Base-by-base conservation (phyloP, 2,888 invertebrate species). In the Drosophila cracens region DNA sequence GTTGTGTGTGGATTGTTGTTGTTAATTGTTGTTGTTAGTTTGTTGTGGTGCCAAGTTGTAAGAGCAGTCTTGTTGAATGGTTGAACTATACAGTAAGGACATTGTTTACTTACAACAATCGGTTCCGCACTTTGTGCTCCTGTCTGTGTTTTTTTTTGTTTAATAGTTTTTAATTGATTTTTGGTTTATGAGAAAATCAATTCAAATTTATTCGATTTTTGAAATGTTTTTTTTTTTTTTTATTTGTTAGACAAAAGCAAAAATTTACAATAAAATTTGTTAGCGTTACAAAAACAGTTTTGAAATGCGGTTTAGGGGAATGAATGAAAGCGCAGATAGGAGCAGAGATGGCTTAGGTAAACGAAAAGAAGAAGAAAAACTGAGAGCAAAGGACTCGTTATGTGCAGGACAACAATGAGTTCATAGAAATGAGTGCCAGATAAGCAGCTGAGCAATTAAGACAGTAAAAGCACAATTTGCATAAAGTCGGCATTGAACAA, bases 111-210 rank as follows among this genome's bases (percentile, higher is more conserved):
- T 97, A 98, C 98, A 96, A 98, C 97, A 94, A 98, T 98, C 93
- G 98, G 98, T 95, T 98, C 98, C 95, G 97, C 97, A 95, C 97
- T 96, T 95, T 95, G 95, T 95, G 96, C 96, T 95, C 96, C 96
- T 95, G 95, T 94, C 96, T 96, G 96, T 94, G 85, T 85, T 77
- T 56, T 76, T 71, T 66, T 59, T 38, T 38, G 27, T 46, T 25
- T 46, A 38, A 60, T 6, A 21, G 56, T 27, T 36, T 36, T 79
- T 79, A 70, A 69, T 71, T 59, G 57, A 79, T 76, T 74, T 66
- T 65, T 75, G 60, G 61, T 72, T 78, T 78, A 66, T 75, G 52
- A 46, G 66, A 70, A 75, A 80, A 65, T 72, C 72, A 81, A 74
- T 76, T 86, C 83, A 83, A 84, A 83, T 85, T 76, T 71, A 76